Base-by-base conservation (phyloP, 2,797 vertebrate species). In the Acanthurus tractus region DNA sequence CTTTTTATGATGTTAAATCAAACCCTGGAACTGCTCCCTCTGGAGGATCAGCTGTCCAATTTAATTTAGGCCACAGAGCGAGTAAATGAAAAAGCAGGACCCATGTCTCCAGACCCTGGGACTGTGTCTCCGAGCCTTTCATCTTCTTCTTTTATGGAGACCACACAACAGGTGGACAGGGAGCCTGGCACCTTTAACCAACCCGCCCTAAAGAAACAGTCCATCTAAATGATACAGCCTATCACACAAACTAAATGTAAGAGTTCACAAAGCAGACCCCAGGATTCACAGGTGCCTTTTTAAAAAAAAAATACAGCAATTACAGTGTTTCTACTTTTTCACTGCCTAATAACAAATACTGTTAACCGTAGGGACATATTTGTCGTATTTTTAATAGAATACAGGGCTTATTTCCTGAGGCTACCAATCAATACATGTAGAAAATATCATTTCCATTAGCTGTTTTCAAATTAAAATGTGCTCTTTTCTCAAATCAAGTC, bases 1-100 rank as follows among this genome's bases (percentile, higher is more conserved):
- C 82, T 92, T 92, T 88, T 83, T 84, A 89, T 86, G 87, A 91
- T 87, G 89, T 92, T 92, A 89, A 93, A 93, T 93, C 88, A 94
- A 90, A 90, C 34, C 76, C 85, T 86, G 85, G 86, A 91, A 90
- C 87, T 82, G 82, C 87, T 91, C 83, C 85, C 88, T 83, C 85
- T 79, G 78, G 88, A 93, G 88, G 86, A 91, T 92, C 87, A 83
- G 79, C 88, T 92, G 92, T 93, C 92, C 88, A 89, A 81, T 88
- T 86, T 90, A 85, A 91, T 91, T 91, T 93, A 87, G 84, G 84
- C 89, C 72, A 77, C 74, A 55, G 86, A 92, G 87, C 82, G 52
- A 86, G 82, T 82, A 90, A 92, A 92, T 90, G 89, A 86, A 88
- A 87, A 87, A 18, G 62, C 78, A 88, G 59, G 69, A 85, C 48